Evolutionary conservation across 2,797 vertebrate genomes (phyloP), one percentile per base, ranked within the genome.

Genomic region (Gallinago solitaria): DNA sequence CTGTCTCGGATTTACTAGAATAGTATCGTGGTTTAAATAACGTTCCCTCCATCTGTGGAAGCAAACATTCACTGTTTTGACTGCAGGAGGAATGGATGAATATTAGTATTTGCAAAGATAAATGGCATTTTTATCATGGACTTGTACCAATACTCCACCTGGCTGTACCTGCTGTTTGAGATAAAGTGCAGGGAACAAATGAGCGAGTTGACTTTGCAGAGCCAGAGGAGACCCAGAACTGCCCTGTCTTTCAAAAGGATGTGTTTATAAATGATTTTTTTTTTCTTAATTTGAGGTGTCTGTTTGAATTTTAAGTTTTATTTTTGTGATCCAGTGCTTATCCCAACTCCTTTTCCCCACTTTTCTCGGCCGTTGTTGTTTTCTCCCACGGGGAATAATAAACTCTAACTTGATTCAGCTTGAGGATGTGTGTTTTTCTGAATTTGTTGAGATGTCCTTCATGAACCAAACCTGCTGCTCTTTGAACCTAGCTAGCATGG

Each of bases 21-120:
- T 57, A 95, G 86, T 67, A 65, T 61, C 59, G 3, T 15, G 69
- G 80, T 96, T 97, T 96, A 95, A 97, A 86, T 95, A 91, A 88
- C 7, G 6, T 64, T 9, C 59, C 59, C 78, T 95, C 85, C 89
- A 6, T 89, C 69, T 94, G 78, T 75, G 74, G 89, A 80, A 94
- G 76, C 64, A 81, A 73, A 48, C 50, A 63, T 87, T 94, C 59
- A 89, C 92, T 69, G 63, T 77, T 97, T 93, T 95, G 93, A 91
- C 67, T 95, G 75, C 64, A 19, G 74, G 64, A 63, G 50, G 67
- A 91, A 90, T 88, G 91, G 81, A 60, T 87, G 60, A 92, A 77
- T 90, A 79, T 70, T 95, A 45, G 70, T 87, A n/a, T 76, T 94
- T 84, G 59, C 87, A 35, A 43, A 89, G 90, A 83, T 77, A 88